These are phyloP conservation scores for Gobio occitaniae DNA, from an alignment of 2,797 vertebrate genomes.

Conservation along the genomic window DNA sequence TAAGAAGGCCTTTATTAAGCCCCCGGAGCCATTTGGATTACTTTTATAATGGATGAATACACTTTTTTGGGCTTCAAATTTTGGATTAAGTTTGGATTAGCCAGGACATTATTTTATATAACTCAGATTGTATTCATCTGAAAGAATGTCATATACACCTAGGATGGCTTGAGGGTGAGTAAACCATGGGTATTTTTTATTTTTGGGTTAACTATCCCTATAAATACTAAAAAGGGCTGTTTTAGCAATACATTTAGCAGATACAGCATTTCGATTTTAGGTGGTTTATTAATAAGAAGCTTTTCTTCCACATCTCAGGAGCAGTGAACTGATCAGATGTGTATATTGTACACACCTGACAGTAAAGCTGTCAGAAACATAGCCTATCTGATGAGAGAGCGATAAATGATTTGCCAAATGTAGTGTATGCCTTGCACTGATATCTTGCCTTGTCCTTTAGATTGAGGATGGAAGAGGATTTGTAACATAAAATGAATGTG, in stretches of 20 bases:
- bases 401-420: slow-evolving; percentile 29
- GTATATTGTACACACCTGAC: slow-evolving; percentile 21
- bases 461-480: slow-evolving; percentile 34
- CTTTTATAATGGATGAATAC: too few relatives aligned
- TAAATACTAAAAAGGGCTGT: not conserved
- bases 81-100: too few relatives aligned
- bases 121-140: too few relatives aligned
- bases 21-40: too few relatives aligned
- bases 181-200: too few relatives aligned
- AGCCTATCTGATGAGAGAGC: slow-evolving; percentile 21
- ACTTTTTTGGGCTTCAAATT: too few relatives aligned
- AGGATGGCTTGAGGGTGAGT: too few relatives aligned
- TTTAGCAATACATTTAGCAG: not conserved
- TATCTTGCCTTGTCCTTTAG: slow-evolving; percentile 13
- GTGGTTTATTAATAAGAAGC: not conserved
- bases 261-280: not conserved
- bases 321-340: not conserved
- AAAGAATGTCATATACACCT: too few relatives aligned
- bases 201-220: too few relatives aligned
- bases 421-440: slow-evolving; percentile 11
- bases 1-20: too few relatives aligned
- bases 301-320: slow-evolving; percentile 2
- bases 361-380: slow-evolving; percentile 27
- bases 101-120: too few relatives aligned
- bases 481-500: slow-evolving; percentile 20